Conservation (phyloP, 1,140 invertebrate genomes). For the Bombus balteatus region DNA sequence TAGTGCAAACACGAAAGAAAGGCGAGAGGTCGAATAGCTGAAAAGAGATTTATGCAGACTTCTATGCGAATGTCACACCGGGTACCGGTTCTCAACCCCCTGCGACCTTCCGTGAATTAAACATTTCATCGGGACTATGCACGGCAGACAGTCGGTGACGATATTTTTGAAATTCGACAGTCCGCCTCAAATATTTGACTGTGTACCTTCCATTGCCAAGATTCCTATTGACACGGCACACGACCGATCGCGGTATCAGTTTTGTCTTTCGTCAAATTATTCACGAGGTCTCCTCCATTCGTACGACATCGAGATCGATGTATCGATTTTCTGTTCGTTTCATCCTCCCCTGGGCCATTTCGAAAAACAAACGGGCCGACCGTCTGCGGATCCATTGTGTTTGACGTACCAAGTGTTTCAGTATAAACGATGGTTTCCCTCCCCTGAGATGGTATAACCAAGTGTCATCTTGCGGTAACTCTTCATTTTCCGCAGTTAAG, state of each 20-base stretch:
- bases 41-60: slow-evolving; percentile 50
- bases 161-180: slow-evolving; percentile 74
- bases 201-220: slow-evolving; percentile 74
- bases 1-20: slow-evolving; percentile 59
- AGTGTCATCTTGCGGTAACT: neutral
- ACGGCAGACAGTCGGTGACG: slow-evolving; percentile 45
- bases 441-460: too few relatives aligned
- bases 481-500: neutral
- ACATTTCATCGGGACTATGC: slow-evolving; percentile 53
- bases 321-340: slow-evolving; percentile 39
- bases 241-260: slow-evolving; percentile 67
- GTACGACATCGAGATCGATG: slow-evolving; percentile 55
- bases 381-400: neutral
- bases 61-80: slow-evolving; percentile 34
- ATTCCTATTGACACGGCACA: slow-evolving; percentile 72
- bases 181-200: slow-evolving; percentile 74
- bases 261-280: slow-evolving; percentile 71
- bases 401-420: slow-evolving; percentile 10
- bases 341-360: slow-evolving; percentile 9
- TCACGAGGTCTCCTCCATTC: slow-evolving; percentile 49
- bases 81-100: neutral
- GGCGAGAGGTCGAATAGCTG: slow-evolving; percentile 36
- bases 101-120: slow-evolving; percentile 55
- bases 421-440: neutral
- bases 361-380: slow-evolving; percentile 21